A percentile compares a stretch with the other conserved stretches of the same genome.
phyloP scores from a whole-genome alignment of 2,113 vertebrate genomes.

The Embiotoca jacksoni region DNA sequence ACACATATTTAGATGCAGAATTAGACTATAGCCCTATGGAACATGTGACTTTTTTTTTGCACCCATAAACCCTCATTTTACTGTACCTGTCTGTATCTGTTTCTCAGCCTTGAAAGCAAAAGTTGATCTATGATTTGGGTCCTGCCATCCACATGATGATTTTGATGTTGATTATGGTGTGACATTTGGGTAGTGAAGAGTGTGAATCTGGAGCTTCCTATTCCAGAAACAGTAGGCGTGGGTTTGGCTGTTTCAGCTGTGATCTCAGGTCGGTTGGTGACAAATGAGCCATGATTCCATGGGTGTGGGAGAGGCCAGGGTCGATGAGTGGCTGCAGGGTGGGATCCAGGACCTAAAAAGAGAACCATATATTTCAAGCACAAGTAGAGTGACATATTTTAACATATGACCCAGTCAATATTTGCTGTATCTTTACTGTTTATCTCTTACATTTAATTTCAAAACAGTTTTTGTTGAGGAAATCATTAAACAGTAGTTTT shows the following conservation, averaged over 20 bases:
- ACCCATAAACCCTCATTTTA: not conserved
- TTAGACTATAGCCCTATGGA: not conserved
- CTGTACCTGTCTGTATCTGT: slow-evolving; percentile 83
- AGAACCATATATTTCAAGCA: not conserved
- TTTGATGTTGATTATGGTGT: slow-evolving; percentile 33
- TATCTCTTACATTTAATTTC: too few relatives aligned
- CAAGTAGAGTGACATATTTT: not conserved
- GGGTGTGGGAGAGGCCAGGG: slow-evolving; percentile 67
- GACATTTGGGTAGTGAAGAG: slow-evolving; percentile 9
- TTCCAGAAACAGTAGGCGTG: slow-evolving; percentile 45
- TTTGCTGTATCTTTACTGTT: too few relatives aligned
- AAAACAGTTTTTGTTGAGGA: not conserved
- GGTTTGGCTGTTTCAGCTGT: slow-evolving; percentile 79
- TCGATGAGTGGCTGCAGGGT: slow-evolving; percentile 57
- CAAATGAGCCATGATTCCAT: slow-evolving; percentile 49
- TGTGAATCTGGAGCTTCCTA: slow-evolving; percentile 13
- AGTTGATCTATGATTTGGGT: slow-evolving; percentile 76
- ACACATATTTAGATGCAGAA: not conserved
- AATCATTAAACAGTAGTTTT: not conserved
- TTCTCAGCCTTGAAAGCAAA: slow-evolving; percentile 78
- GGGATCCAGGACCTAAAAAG: slow-evolving; percentile 53
- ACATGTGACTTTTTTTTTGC: not conserved
- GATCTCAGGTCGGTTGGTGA: slow-evolving; percentile 84
- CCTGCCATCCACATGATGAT: slow-evolving; percentile 45
- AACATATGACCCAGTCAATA: not conserved